A percentile compares a stretch with the other conserved stretches of the same genome.
Conservation (phyloP, 2,113 vertebrate species). For the Apeltes quadracus region DNA sequence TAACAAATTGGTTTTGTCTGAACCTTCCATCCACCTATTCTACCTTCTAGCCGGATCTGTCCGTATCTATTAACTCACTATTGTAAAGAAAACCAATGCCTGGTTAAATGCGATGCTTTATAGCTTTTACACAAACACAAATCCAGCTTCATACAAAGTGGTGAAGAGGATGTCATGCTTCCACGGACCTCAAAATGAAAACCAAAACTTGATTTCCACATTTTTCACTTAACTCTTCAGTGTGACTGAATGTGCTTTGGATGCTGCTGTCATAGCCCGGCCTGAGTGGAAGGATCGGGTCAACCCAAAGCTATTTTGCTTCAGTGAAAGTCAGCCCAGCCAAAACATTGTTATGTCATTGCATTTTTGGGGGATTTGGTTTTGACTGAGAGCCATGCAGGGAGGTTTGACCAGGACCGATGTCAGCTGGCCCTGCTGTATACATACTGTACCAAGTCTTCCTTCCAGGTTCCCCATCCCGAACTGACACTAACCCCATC, state of each 20-base stretch:
- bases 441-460: background rate
- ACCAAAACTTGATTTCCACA: conserved; percentile 30
- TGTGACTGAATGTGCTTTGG: conserved; percentile 43
- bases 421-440: background rate
- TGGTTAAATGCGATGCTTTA: conserved; percentile 28
- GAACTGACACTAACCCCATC: too few species aligned
- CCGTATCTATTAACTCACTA: conserved; percentile 47
- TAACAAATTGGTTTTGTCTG: conserved; percentile 55
- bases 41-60: conserved; percentile 40
- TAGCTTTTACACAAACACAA: conserved; percentile 25
- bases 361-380: conserved; percentile 1
- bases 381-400: background rate
- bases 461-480: background rate
- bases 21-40: conserved; percentile 27
- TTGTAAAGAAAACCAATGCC: conserved; percentile 13
- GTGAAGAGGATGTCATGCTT: conserved; percentile 57
- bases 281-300: conserved; percentile 47
- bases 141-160: conserved; percentile 14
- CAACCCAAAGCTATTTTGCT: conserved; percentile 61
- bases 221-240: conserved; percentile 57
- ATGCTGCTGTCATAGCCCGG: conserved; percentile 45
- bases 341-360: conserved; percentile 20
- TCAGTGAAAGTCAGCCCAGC: conserved; percentile 49
- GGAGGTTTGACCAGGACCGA: background rate
- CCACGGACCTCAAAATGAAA: conserved; percentile 39